Conservation (phyloP, 2,797 vertebrate species). For the Darevskia nairensis region DNA sequence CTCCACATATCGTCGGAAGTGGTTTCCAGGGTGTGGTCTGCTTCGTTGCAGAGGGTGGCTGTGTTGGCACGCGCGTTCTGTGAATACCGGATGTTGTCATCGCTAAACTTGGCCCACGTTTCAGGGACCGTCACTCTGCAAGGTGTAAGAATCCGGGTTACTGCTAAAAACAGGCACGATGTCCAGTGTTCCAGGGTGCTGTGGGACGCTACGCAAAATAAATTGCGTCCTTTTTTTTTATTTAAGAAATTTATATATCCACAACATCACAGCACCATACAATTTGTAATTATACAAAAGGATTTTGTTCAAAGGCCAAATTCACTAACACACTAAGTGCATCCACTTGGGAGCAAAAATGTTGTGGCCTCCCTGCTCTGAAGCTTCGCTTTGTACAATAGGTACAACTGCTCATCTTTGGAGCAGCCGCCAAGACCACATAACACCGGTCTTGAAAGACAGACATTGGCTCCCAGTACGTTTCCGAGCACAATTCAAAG, state of each 20-base stretch:
- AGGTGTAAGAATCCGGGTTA: background rate
- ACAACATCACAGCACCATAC: too few relatives aligned
- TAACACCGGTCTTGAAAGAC: too few relatives aligned
- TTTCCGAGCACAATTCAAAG: too few relatives aligned
- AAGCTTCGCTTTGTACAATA: too few relatives aligned
- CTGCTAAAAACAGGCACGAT: background rate
- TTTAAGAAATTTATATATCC: too few relatives aligned
- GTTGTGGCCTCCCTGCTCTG: too few relatives aligned
- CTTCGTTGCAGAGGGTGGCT: conserved; percentile 70
- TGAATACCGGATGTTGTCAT: conserved; percentile 75
- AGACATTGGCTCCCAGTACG: too few relatives aligned
- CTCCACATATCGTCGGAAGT: conserved; percentile 75
- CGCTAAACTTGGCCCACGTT: conserved; percentile 74
- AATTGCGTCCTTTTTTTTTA: background rate
- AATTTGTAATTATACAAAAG: too few relatives aligned
- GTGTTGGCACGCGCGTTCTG: conserved; percentile 74
- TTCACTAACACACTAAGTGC: background rate
- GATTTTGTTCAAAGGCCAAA: too few relatives aligned
- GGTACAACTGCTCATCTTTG: too few relatives aligned
- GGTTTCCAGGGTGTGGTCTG: conserved; percentile 61
- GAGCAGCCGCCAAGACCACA: too few relatives aligned
- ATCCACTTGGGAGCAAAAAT: background rate
- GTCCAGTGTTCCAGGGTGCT: background rate
- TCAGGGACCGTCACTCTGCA: conserved; percentile 66
- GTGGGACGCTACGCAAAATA: background rate